These are phyloP conservation scores for Contarinia nasturtii DNA, from an alignment of 1,140 invertebrate genomes.

Conservation along the genomic window DNA sequence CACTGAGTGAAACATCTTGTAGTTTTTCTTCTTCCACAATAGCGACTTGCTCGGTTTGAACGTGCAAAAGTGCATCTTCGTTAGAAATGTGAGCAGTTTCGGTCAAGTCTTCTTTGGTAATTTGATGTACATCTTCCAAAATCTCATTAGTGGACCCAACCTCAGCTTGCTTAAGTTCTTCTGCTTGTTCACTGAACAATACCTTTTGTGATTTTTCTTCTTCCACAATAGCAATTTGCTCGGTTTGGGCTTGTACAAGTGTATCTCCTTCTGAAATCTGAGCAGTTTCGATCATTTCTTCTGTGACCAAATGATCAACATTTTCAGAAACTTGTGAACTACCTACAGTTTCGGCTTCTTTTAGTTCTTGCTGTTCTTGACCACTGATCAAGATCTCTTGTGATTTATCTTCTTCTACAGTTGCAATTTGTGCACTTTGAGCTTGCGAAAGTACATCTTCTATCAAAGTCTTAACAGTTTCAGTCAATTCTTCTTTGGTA, in stretches of 20 bases:
- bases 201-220: constrained; percentile 1
- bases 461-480: background rate
- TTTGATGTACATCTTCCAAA: no score
- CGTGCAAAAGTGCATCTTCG: constrained; percentile 9
- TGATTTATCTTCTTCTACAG: background rate
- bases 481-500: no score
- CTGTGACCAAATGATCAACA: background rate
- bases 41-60: no score
- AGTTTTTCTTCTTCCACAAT: background rate
- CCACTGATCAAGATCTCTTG: constrained; percentile 3
- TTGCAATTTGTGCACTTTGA: constrained; percentile 7
- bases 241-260: no score
- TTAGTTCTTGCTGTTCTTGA: constrained; percentile 4
- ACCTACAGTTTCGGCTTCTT: background rate
- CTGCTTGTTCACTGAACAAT: constrained; percentile 7
- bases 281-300: no score
- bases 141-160: no score
- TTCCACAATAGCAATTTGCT: constrained; percentile 6
- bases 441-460: constrained; percentile 9
- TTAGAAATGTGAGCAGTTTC: no score
- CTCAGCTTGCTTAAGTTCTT: constrained; percentile 7
- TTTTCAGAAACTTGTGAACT: constrained; percentile 6
- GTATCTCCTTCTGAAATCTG: no score
- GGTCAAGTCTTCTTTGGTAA: no score
- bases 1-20: no score